Evolutionary conservation across 1,140 invertebrate genomes (phyloP).

Genomic region (Macrotrachela quadricornifera): DNA sequence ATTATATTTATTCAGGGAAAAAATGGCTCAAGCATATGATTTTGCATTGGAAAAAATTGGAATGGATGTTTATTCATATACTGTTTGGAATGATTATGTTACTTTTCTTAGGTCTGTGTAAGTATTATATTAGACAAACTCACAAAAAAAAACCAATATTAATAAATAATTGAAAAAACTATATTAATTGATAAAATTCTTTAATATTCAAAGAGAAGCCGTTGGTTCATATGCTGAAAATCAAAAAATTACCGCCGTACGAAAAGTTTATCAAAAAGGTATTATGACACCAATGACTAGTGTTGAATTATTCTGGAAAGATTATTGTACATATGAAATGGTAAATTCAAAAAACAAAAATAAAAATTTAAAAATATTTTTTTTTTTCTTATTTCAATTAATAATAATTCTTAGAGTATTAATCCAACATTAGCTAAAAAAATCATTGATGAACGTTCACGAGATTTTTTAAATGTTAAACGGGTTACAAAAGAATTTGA

Average conservation of each 20-base stretch:
- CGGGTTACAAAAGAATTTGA: constrained; percentile 90
- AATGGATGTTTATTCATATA: constrained; percentile 81
- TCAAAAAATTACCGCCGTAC: constrained; percentile 87
- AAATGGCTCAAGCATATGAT: constrained; percentile 97
- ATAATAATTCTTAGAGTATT: constrained; percentile 49
- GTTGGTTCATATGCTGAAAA: constrained; percentile 96
- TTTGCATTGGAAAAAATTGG: constrained; percentile 97
- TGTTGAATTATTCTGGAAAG: constrained; percentile 93
- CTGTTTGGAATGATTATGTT: constrained; percentile 93
- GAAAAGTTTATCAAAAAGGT: constrained; percentile 81
- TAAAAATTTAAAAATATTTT: no score
- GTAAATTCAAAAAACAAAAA: no score
- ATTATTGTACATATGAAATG: constrained; percentile 59
- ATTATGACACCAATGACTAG: constrained; percentile 90
- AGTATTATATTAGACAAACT: constrained; percentile 13
- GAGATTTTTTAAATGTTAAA: constrained; percentile 91
- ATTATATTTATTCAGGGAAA: constrained; percentile 50
- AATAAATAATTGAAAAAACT: no score
- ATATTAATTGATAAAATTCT: no score
- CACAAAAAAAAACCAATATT: background rate
- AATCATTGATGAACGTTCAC: constrained; percentile 64
- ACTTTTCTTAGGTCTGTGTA: constrained; percentile 81
- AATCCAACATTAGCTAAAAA: constrained; percentile 89
- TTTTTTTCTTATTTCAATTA: no score
- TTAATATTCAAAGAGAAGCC: constrained; percentile 43